These are phyloP conservation scores for Lapara coniferarum DNA, from an alignment of 2,888 invertebrate species.

Conservation along the genomic window DNA sequence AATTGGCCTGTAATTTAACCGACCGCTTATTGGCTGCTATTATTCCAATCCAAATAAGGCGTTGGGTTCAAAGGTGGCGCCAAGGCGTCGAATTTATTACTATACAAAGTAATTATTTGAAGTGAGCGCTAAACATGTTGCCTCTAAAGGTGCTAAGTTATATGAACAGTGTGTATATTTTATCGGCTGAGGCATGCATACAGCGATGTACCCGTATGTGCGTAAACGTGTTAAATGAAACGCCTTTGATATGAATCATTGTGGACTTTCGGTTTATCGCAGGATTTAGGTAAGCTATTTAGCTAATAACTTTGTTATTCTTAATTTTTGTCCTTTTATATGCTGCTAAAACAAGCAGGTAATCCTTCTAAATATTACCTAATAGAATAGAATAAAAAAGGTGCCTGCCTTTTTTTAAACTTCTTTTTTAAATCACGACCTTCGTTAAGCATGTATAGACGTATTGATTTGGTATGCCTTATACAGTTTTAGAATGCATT, in stretches of 20 bases:
- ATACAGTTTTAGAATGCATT: no score
- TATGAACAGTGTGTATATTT: slow-evolving; percentile 20
- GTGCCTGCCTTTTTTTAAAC: no score
- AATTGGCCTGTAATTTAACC: slow-evolving; percentile 21
- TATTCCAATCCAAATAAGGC: slow-evolving; percentile 40
- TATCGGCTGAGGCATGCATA: neutral
- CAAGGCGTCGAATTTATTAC: slow-evolving; percentile 39
- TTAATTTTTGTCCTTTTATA: neutral
- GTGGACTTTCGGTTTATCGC: neutral
- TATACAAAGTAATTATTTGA: slow-evolving; percentile 44
- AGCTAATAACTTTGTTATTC: neutral
- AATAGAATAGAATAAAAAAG: no score
- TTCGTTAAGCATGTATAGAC: no score
- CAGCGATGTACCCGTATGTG: neutral
- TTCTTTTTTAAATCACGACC: no score
- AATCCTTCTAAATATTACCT: no score
- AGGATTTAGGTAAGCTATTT: neutral
- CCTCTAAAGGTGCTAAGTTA: slow-evolving; percentile 23
- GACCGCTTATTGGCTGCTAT: slow-evolving; percentile 17
- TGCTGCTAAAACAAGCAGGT: no score
- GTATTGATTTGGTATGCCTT: no score
- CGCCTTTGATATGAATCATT: slow-evolving; percentile 10
- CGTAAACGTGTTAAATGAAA: slow-evolving; percentile 10
- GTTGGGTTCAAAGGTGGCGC: slow-evolving; percentile 52
- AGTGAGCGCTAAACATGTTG: slow-evolving; percentile 32